Evolutionary conservation across 2,113 vertebrate species (phyloP), one percentile per base, ranked within the genome.

Genomic region (Pleuronectes platessa): DNA sequence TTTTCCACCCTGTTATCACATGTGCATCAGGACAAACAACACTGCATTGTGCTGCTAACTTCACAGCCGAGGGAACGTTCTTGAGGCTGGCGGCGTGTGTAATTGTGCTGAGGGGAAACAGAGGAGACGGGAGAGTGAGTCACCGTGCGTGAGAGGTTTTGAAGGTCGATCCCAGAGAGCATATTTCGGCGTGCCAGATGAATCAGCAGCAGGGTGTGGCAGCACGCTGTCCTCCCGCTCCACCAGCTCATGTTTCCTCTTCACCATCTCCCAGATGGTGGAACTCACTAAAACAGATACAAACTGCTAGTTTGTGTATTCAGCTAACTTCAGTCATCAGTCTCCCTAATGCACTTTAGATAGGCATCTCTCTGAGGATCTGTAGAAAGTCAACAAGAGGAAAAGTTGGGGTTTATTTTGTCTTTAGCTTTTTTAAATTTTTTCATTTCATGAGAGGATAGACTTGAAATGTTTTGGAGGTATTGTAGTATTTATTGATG

Each of bases 151-250:
- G 72, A 71, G 66, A 80, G 69, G 53, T 76, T 88, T 78, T 79
- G 51, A 90, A 82, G 76, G 76, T 82, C 85, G 80, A 78, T 79
- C 70, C 79, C 81, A 79, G 26, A 69, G 66, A 69, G 71, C 70
- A 75, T 81, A 80, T 88, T 90, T 88, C 80, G 63, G 71, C 60
- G 45, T 53, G 58, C 63, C 53, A 42, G 84, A 83, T 90, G 86
- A 93, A 53, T 91, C 90, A 88, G 53, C 73, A 84, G 78, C 61
- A 83, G 89, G 88, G 88, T 89, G 83, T 88, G 86, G 84, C 71
- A 40, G 26, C 66, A 60, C 61, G 14, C 23, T 53, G 45, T 74
- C 62, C 0, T 56, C 42, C 75, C 47, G 68, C 68, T 58, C 21
- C 55, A 78, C 63, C 55, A 59, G 72, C 79, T 90, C 65, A 5